These are phyloP conservation scores for Leptodactylus fallax DNA, from an alignment of 2,797 vertebrate genomes.

Conservation along the genomic window DNA sequence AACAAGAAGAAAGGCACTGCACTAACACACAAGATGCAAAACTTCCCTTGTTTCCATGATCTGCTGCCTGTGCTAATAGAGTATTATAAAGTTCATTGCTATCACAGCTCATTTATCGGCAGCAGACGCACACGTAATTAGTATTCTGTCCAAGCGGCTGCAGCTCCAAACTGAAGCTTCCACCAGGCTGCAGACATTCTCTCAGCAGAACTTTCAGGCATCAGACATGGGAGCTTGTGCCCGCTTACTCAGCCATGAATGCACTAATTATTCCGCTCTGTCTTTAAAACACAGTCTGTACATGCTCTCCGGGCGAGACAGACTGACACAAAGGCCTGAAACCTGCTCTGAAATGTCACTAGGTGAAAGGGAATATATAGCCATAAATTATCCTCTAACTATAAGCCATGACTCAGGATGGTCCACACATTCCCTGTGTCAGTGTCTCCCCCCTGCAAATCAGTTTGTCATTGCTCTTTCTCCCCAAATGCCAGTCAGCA, in stretches of 20 bases:
- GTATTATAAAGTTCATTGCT: slow-evolving; percentile 51
- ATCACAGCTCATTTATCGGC: slow-evolving; percentile 55
- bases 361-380: neutral
- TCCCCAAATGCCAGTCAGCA: too few relatives aligned
- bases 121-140: slow-evolving; percentile 9
- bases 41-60: slow-evolving; percentile 15
- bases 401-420: neutral
- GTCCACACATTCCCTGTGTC: neutral
- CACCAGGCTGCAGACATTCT: slow-evolving; percentile 41
- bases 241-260: slow-evolving; percentile 50
- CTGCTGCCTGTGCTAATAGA: slow-evolving; percentile 55
- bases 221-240: slow-evolving; percentile 48
- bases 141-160: slow-evolving; percentile 32
- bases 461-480: neutral
- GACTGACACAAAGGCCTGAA: neutral
- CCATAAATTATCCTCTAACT: neutral
- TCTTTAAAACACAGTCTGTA: slow-evolving; percentile 25
- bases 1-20: neutral
- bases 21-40: slow-evolving; percentile 8
- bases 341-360: neutral
- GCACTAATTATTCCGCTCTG: slow-evolving; percentile 50
- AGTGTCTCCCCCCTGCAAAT: too few relatives aligned
- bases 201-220: slow-evolving; percentile 53
- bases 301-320: neutral
- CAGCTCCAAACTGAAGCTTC: slow-evolving; percentile 34